phyloP scores from a whole-genome alignment of 2,113 vertebrate genomes.

The Genyomyrus donnyi region DNA sequence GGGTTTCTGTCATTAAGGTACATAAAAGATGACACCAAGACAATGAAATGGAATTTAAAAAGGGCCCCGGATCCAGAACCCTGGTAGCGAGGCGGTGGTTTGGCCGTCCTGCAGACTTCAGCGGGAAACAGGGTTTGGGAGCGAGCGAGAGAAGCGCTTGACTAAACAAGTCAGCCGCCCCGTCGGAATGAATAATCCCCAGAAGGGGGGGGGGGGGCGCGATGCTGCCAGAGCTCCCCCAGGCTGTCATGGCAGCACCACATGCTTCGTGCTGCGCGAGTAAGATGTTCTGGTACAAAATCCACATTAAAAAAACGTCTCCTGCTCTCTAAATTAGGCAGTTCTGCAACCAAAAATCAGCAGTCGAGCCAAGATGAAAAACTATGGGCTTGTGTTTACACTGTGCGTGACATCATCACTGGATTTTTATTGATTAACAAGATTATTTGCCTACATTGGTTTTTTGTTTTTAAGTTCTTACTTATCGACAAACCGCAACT shows the following conservation, averaged over 20 bases:
- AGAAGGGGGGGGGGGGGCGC: not conserved
- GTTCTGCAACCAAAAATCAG: not conserved
- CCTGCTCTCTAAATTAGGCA: not conserved
- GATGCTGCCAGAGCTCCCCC: not conserved
- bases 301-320: not conserved
- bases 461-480: not conserved
- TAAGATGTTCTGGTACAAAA: not conserved
- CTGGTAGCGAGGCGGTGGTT: not conserved
- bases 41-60: not conserved
- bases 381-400: not conserved
- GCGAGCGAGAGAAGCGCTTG: not conserved
- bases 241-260: not conserved
- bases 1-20: not conserved
- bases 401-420: not conserved
- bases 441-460: not conserved
- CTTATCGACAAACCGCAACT: not conserved
- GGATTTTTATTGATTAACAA: not conserved
- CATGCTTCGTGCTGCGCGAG: not conserved
- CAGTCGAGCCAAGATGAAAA: not conserved
- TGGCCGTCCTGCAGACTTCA: not conserved
- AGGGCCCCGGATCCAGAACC: not conserved
- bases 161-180: constrained; percentile 4
- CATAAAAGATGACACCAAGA: not conserved
- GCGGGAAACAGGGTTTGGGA: not conserved
- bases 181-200: not conserved